phyloP scores from a whole-genome alignment of 2,797 vertebrate species.

The Simalia tracyae region DNA sequence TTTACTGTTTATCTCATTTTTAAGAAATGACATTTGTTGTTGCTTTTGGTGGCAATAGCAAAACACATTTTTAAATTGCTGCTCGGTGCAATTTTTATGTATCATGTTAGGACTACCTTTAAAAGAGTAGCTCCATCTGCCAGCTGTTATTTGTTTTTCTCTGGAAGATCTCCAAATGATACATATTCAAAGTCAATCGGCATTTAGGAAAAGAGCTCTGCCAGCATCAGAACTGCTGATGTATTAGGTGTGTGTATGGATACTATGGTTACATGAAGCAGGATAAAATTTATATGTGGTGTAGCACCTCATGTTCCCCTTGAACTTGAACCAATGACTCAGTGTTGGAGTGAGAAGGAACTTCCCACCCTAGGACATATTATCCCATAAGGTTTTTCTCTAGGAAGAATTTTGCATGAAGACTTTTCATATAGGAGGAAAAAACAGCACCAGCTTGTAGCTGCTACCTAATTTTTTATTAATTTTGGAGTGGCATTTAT shows the following conservation, averaged over 20 bases:
- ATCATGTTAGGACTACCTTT: background rate
- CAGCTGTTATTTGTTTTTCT: background rate
- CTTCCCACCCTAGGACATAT: slow-evolving; percentile 22
- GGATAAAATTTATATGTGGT: slow-evolving; percentile 42
- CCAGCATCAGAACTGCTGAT: background rate
- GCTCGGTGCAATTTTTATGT: background rate
- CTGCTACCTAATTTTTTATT: background rate
- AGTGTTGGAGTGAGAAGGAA: slow-evolving; percentile 55
- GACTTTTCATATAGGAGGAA: background rate
- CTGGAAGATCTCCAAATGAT: background rate
- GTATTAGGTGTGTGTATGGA: background rate
- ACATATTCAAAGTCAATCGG: background rate
- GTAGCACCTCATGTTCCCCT: slow-evolving; percentile 44
- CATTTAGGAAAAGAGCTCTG: background rate
- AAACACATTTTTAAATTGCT: background rate
- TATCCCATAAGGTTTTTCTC: slow-evolving; percentile 32
- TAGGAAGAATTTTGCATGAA: background rate
- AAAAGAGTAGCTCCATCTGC: background rate
- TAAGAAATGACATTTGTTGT: background rate
- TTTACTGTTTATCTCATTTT: background rate
- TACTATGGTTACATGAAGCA: background rate
- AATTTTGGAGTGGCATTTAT: background rate
- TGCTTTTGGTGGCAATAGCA: background rate
- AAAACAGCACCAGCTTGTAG: background rate
- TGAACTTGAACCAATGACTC: slow-evolving; percentile 55